phyloP scores from a whole-genome alignment of 2,797 vertebrate species.

The Chelidonichthys spinosus region DNA sequence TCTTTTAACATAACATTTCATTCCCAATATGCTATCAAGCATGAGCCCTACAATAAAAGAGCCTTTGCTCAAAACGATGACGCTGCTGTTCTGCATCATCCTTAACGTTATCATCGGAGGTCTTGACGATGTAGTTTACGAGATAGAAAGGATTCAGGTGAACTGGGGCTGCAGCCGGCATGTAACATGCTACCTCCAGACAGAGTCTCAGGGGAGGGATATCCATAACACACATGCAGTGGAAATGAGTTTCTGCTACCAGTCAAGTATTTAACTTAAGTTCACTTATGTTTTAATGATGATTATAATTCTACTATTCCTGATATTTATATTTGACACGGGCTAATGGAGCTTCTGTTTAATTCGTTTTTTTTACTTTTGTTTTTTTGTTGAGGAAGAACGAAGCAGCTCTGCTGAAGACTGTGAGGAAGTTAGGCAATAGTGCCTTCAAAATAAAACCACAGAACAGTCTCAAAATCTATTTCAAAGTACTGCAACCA shows the following conservation, averaged over 20 bases:
- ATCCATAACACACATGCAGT: conserved; percentile 18
- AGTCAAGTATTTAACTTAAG: too few relatives aligned
- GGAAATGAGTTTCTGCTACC: too few relatives aligned
- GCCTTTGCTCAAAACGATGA: background rate
- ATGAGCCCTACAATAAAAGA: background rate
- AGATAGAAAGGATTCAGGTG: background rate
- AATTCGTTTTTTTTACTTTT: too few relatives aligned
- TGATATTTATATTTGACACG: too few relatives aligned
- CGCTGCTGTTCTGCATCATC: background rate
- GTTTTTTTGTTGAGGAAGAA: too few relatives aligned
- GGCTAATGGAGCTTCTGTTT: background rate
- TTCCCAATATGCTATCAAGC: background rate
- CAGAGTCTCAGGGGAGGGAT: conserved; percentile 23
- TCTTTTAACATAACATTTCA: background rate
- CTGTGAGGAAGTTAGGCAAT: background rate
- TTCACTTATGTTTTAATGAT: too few relatives aligned
- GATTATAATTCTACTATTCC: background rate
- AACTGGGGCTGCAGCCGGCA: conserved; percentile 9
- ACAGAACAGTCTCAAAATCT: background rate
- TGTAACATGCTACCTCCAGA: conserved; percentile 24
- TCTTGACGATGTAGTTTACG: background rate
- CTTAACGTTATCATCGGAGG: background rate
- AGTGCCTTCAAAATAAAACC: conserved; percentile 31
- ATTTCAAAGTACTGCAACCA: background rate
- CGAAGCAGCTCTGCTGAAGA: background rate